phyloP scores from a whole-genome alignment of 2,797 vertebrate species.

The Centroberyx gerrardi region DNA sequence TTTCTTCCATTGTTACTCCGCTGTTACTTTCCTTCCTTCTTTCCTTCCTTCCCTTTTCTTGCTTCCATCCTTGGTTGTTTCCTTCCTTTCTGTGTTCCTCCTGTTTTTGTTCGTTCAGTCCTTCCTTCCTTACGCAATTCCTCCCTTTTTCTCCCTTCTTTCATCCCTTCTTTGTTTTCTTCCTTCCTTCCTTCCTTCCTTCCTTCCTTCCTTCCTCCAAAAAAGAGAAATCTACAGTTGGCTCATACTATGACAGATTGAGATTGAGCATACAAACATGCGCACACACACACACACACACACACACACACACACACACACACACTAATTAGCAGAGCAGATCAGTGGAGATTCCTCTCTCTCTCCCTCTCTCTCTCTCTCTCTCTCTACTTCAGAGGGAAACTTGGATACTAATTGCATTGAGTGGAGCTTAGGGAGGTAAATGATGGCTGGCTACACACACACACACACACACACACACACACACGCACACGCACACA shows the following conservation, averaged over 20 bases:
- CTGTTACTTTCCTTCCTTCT: too few species aligned
- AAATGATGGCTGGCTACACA: constrained; percentile 48
- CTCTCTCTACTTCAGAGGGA: constrained; percentile 67
- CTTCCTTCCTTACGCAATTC: neutral
- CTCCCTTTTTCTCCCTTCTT: neutral
- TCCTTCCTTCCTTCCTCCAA: constrained; percentile 27
- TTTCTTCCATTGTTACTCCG: too few species aligned
- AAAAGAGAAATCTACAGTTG: constrained; percentile 14
- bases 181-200: constrained; percentile 8
- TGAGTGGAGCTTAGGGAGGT: constrained; percentile 68
- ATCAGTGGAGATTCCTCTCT: constrained; percentile 46
- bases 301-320: constrained; percentile 26
- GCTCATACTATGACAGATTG: constrained; percentile 11
- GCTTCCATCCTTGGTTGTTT: neutral
- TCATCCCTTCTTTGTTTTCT: neutral
- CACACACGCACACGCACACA: constrained; percentile 25
- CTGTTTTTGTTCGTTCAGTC: too few species aligned
- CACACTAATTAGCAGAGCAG: constrained; percentile 59
- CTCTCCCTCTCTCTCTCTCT: too few species aligned
- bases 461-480: constrained; percentile 10
- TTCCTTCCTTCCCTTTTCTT: too few species aligned
- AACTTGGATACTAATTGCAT: constrained; percentile 65
- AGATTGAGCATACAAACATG: constrained; percentile 9
- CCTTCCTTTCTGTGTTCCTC: neutral
- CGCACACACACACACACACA: constrained; percentile 16